A percentile compares a stretch with the other conserved stretches of the same genome.
Conservation (phyloP, 2,888 invertebrate species). For the Gryllus longicercus region DNA sequence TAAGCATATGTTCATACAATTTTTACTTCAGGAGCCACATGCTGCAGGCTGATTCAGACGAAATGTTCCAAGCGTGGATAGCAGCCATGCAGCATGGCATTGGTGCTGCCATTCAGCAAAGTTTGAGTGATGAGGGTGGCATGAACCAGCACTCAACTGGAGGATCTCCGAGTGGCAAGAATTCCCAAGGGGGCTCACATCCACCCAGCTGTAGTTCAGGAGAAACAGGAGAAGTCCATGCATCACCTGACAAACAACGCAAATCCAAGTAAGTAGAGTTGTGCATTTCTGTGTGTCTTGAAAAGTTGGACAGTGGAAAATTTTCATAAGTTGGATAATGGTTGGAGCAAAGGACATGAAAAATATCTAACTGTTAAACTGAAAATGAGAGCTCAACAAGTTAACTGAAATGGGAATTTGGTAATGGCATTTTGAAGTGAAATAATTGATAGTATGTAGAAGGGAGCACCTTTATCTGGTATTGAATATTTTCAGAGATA, state of each 20-base stretch:
- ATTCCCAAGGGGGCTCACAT: constrained; percentile 30
- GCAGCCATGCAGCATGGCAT: constrained; percentile 84
- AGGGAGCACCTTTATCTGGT: too few species aligned
- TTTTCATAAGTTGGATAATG: too few species aligned
- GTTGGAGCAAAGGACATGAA: too few species aligned
- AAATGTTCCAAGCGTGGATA: constrained; percentile 86
- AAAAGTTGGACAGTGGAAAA: neutral
- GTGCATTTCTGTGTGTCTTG: neutral
- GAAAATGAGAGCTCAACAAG: too few species aligned
- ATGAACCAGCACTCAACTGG: constrained; percentile 39
- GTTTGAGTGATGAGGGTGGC: constrained; percentile 46
- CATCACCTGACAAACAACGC: constrained; percentile 30
- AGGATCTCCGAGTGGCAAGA: constrained; percentile 34
- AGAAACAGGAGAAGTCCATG: constrained; percentile 23
- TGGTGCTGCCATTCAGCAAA: constrained; percentile 73
- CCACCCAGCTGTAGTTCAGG: constrained; percentile 31
- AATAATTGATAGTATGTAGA: too few species aligned
- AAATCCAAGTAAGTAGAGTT: constrained; percentile 41
- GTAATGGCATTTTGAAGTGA: too few species aligned
- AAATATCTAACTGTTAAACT: too few species aligned
- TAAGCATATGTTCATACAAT: too few species aligned
- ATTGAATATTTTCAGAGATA: too few species aligned
- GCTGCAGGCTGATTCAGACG: constrained; percentile 95
- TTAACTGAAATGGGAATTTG: too few species aligned
- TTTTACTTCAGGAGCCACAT: constrained; percentile 76